Base-by-base conservation (phyloP, 2,888 invertebrate species). In the Sthenelais limicola region DNA sequence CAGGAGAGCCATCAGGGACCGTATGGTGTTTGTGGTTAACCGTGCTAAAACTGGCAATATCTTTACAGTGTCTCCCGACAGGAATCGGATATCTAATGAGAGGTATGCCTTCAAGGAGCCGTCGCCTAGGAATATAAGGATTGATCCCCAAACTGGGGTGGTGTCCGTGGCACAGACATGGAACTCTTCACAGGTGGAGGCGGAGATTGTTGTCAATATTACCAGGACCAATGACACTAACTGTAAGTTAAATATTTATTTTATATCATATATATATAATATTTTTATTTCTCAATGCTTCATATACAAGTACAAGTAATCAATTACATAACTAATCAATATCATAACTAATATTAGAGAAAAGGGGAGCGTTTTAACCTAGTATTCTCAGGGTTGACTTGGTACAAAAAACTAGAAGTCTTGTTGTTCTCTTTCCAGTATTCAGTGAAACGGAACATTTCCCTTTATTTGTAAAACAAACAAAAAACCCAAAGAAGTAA, bases 131-230 rank as follows among this genome's bases (percentile, higher is more conserved):
- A 51, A 70, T 26, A n/a, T 70, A 4, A 35, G 35, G 15, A 54
- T 70, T 5, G 21, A 70, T 1, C n/a, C 54, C 0, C 38, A 54
- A 28, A 70, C 70, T 9, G 70, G 70, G 7, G 35, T 70, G 35
- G 54, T 70, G 35, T 35, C 33, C 5, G 51, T 28, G 0, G 43
- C 21, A 1, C 7, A 1, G 3, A 26, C 5, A 9, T 70, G 52
- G 38, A 38, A 30, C 24, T 26, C 7, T 1, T 21, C 28, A 24
- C 30, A 33, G 3, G n/a, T n/a, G 15, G 56, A 38, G n/a, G n/a
- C 43, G 21, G 24, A 28, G 38, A 33, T 70, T 43, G 35, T 26
- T 9, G 43, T 70, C 38, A 70, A 70, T 21, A 43, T 70, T 43
- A 70, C 54, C 5, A 32, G 70, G 2, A n/a, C 21, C 5, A 56